Conservation (phyloP, 53 echinoderm and acorn worm genomes). For the Holothuria scabra region DNA sequence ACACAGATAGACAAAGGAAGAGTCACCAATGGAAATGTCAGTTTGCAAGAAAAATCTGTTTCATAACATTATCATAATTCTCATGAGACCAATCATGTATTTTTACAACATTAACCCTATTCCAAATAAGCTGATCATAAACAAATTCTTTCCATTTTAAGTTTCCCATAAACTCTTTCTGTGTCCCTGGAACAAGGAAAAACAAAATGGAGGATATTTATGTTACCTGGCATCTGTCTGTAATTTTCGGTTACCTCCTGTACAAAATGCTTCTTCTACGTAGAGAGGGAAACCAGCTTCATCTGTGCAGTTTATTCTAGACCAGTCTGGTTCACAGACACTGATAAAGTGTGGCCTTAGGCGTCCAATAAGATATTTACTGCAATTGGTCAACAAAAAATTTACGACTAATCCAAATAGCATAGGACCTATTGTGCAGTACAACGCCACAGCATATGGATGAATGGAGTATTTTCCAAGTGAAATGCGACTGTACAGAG, state of each 20-base stretch:
- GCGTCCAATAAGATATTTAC: constrained; percentile 82
- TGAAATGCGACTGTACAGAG: constrained; percentile 61
- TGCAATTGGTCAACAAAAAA: constrained; percentile 71
- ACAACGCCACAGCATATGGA: constrained; percentile 71
- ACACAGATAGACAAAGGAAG: no score
- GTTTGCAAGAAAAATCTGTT: no score
- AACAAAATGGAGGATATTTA: neutral
- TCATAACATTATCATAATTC: no score
- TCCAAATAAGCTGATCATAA: no score
- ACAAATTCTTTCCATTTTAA: no score
- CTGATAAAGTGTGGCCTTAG: constrained; percentile 82
- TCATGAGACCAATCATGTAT: no score
- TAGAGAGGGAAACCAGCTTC: constrained; percentile 54
- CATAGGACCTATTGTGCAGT: constrained; percentile 74
- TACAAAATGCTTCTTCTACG: constrained; percentile 65
- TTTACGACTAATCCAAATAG: constrained; percentile 61
- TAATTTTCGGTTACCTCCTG: constrained; percentile 39
- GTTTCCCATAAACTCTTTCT: no score
- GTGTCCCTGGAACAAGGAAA: neutral
- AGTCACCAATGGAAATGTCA: no score
- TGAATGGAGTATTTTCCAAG: constrained; percentile 68
- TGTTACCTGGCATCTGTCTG: constrained; percentile 70
- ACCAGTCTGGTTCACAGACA: constrained; percentile 80
- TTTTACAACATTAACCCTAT: no score
- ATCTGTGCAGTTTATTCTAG: constrained; percentile 67